phyloP scores from a whole-genome alignment of 2,797 vertebrate genomes.

The Rhinoraja longicauda region DNA sequence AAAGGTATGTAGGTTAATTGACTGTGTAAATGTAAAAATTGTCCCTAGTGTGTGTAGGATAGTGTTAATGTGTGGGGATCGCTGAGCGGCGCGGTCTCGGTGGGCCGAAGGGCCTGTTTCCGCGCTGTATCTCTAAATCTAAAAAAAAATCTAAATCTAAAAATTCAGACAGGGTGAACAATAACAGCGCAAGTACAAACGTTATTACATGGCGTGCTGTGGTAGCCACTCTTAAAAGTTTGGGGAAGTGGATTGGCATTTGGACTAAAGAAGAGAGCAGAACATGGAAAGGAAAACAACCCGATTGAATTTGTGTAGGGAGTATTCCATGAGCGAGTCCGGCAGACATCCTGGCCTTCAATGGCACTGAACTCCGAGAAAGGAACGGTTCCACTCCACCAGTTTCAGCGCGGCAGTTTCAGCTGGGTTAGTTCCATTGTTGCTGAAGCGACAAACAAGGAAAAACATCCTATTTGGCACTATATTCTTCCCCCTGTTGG shows the following conservation, averaged over 20 bases:
- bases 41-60: no score
- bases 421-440: constrained; percentile 22
- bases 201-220: neutral
- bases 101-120: no score
- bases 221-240: neutral
- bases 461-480: constrained; percentile 35
- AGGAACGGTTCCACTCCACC: neutral
- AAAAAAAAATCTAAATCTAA: no score
- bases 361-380: neutral
- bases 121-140: no score
- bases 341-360: neutral
- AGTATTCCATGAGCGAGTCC: neutral
- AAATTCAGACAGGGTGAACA: neutral
- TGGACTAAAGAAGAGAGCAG: neutral
- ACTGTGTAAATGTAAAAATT: no score
- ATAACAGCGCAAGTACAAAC: neutral
- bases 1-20: no score
- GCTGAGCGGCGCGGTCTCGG: no score
- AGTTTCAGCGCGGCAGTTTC: neutral
- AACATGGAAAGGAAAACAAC: neutral
- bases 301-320: constrained; percentile 13
- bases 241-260: neutral
- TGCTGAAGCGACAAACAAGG: constrained; percentile 18
- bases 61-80: no score
- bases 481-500: constrained; percentile 11